These are phyloP conservation scores for Pterobdella sp. DNA, from an alignment of 2,888 invertebrate genomes.

Conservation along the genomic window DNA sequence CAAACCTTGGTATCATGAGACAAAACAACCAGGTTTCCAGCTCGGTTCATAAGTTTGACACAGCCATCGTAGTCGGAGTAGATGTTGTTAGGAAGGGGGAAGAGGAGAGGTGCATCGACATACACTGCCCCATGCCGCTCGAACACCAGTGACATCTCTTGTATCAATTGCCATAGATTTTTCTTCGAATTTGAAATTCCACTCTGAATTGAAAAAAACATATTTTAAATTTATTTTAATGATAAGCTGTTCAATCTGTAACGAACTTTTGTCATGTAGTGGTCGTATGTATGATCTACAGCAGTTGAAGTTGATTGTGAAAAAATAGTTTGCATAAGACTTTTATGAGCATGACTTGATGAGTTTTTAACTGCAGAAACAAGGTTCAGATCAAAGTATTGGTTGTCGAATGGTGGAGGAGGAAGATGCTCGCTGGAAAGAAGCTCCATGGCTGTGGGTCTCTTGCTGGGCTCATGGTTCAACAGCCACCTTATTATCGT, in stretches of 20 bases:
- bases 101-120: conserved; percentile 69
- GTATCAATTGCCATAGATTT: conserved; percentile 29
- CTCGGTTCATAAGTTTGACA: conserved; percentile 76
- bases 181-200: background rate
- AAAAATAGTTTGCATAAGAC: conserved; percentile 51
- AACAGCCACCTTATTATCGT: conserved; percentile 63
- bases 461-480: conserved; percentile 70
- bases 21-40: conserved; percentile 73
- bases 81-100: conserved; percentile 56
- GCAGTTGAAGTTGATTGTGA: conserved; percentile 58
- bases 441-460: conserved; percentile 78
- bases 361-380: conserved; percentile 72
- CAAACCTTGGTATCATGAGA: conserved; percentile 71
- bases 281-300: conserved; percentile 75
- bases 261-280: conserved; percentile 53
- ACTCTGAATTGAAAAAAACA: background rate
- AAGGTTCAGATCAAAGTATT: conserved; percentile 68
- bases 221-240: background rate
- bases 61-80: conserved; percentile 47
- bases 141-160: conserved; percentile 46
- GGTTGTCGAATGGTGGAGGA: conserved; percentile 73
- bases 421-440: conserved; percentile 74
- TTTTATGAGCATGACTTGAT: conserved; percentile 68
- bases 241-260: background rate
- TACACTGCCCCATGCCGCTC: conserved; percentile 63